A percentile compares a stretch with the other conserved stretches of the same genome.
Evolutionary conservation across 2,113 vertebrate genomes (phyloP).

Genomic region (Corydoras sp.): DNA sequence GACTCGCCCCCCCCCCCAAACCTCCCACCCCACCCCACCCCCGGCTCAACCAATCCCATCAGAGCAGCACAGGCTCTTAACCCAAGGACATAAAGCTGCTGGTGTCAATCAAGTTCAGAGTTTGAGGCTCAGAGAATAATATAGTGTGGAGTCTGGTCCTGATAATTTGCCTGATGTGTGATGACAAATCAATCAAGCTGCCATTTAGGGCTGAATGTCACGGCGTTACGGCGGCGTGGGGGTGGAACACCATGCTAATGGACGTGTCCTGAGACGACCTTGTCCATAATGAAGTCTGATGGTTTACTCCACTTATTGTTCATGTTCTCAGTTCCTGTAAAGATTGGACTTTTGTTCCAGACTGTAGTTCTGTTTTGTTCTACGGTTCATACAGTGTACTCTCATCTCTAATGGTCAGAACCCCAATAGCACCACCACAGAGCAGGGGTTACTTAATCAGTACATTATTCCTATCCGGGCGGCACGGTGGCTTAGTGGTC

Average conservation of each 20-base stretch:
- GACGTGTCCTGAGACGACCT: conserved; percentile 56
- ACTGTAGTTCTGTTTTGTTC: too few relatives aligned
- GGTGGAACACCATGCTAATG: conserved; percentile 52
- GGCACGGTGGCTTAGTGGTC: too few relatives aligned
- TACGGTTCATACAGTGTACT: too few relatives aligned
- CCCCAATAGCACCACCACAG: too few relatives aligned
- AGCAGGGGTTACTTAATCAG: too few relatives aligned
- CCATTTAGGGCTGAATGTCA: conserved; percentile 46
- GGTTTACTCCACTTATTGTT: conserved; percentile 17
- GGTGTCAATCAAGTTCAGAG: conserved; percentile 9
- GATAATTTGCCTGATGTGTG: conserved; percentile 42
- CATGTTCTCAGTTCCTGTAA: too few relatives aligned
- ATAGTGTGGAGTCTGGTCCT: conserved; percentile 27
- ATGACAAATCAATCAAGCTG: conserved; percentile 56
- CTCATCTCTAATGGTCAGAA: too few relatives aligned
- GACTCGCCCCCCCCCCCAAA: not conserved
- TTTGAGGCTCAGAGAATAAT: not conserved
- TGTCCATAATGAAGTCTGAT: conserved; percentile 54
- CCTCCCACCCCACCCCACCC: not conserved
- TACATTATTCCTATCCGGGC: too few relatives aligned
- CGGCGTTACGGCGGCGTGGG: conserved; percentile 32
- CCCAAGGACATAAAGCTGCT: conserved; percentile 35
- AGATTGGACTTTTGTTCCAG: too few relatives aligned
- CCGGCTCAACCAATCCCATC: conserved; percentile 12
- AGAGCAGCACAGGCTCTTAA: not conserved